Evolutionary conservation across 1,140 invertebrate genomes (phyloP).

Genomic region (Drosophila santomea): DNA sequence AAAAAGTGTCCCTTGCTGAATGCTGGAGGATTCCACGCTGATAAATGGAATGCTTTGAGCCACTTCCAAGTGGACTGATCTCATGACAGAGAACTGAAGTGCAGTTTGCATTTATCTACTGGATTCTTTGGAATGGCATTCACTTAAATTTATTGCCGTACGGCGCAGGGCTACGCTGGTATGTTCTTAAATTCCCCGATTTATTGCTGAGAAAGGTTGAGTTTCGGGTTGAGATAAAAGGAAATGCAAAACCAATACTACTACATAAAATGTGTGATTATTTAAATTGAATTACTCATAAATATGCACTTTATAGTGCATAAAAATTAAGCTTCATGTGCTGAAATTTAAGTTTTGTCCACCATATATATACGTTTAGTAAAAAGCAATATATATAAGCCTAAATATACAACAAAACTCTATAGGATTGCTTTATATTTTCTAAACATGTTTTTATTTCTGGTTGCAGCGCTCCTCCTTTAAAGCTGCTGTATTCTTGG

Average conservation of each 20-base stretch:
- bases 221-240: too few species aligned
- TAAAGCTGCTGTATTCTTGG: not conserved
- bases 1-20: slow-evolving; percentile 1
- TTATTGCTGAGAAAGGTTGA: not conserved
- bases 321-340: too few species aligned
- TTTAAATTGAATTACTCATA: too few species aligned
- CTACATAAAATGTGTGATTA: too few species aligned
- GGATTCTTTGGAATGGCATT: slow-evolving; percentile 7
- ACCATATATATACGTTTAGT: too few species aligned
- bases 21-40: slow-evolving; percentile 2
- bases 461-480: not conserved
- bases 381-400: too few species aligned
- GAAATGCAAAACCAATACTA: too few species aligned
- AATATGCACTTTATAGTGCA: too few species aligned
- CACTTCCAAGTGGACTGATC: slow-evolving; percentile 3
- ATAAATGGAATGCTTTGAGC: slow-evolving; percentile 16
- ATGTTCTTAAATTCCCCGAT: not conserved
- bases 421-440: not conserved
- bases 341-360: too few species aligned
- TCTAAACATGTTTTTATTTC: not conserved
- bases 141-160: slow-evolving; percentile 14
- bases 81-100: not conserved
- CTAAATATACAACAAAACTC: too few species aligned
- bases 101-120: slow-evolving; percentile 25
- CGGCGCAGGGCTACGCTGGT: not conserved